These are phyloP conservation scores for Chionis minor DNA, from an alignment of 2,113 vertebrate genomes.

Conservation along the genomic window DNA sequence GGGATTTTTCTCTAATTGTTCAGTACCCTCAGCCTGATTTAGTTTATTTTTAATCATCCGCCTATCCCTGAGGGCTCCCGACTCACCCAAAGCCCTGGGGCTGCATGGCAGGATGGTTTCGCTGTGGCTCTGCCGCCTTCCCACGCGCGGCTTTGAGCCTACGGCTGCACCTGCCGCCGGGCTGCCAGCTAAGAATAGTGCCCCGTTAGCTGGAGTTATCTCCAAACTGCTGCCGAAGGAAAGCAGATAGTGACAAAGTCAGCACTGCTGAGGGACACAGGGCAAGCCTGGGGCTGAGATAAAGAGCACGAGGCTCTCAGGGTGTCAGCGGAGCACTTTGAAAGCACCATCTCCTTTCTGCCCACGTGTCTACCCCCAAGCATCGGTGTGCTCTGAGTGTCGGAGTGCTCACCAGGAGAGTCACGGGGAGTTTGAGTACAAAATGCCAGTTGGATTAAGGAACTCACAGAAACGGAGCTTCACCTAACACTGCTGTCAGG, in stretches of 20 bases:
- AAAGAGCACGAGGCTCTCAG: neutral
- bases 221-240: neutral
- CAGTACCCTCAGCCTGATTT: neutral
- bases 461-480: neutral
- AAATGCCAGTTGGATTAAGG: neutral
- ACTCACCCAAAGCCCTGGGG: neutral
- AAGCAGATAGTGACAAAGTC: fast-evolving
- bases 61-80: fast-evolving
- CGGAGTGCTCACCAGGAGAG: neutral
- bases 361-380: too few relatives aligned
- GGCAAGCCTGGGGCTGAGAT: neutral
- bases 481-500: neutral
- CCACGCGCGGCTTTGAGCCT: neutral
- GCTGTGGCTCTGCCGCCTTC: neutral
- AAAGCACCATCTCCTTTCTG: neutral
- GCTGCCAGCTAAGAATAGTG: neutral
- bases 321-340: neutral
- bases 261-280: neutral
- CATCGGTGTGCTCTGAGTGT: fast-evolving
- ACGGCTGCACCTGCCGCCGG: neutral
- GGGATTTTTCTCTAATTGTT: neutral
- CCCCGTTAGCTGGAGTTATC: neutral
- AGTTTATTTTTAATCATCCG: neutral
- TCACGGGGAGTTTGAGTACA: neutral
- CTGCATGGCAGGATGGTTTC: fast-evolving